Base-by-base conservation (phyloP, 1,140 invertebrate species). In the Drosophila lini region DNA sequence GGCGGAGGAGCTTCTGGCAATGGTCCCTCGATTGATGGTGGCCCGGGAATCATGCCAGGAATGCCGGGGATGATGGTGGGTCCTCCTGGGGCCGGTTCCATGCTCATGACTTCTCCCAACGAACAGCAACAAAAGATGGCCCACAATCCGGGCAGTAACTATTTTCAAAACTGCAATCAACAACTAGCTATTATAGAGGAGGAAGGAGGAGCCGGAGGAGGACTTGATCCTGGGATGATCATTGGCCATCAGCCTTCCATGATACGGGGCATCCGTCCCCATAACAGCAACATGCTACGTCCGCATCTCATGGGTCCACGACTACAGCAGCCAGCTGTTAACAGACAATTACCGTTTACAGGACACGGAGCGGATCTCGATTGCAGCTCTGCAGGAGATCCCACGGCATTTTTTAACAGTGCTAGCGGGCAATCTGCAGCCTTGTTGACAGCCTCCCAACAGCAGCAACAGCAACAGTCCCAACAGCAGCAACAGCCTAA, bases 1-100 rank as follows among this genome's bases (percentile, higher is more conserved):
- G 93, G 34, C n/a, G 52, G 34, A 10, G 34, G 52, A 25, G 22
- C 97, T 91, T 96, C 97, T 25, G 91, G 90, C 57, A 94, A 94
- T 32, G 97, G 97, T 4, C 57, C 62, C 25, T 28, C 63, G 4
- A 53, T 63, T 16, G 81, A 85, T 19, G 57, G 69, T 11, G 61
- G 36, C 22, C 16, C 42, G 1, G 65, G 61, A 34, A 84, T 88
- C 1, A 59, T 32, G 36, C 22, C 41, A 5, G 64, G 61, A 36
- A 83, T 88, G 67, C 28, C 56, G 7, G 61, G 61, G 28, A 80
- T 88, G 73, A 78, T 89, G 59, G 55, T 75, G 15, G 79, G 69
- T 42, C 92, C 71, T 34, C 92, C 71, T 91, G 93, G 47, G 92
- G 92, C 48, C 89, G 89, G 78, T 34, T 86, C 80, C 5, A 79